Evolutionary conservation across 1,140 invertebrate species (phyloP).

Genomic region (Carposina sasakii): DNA sequence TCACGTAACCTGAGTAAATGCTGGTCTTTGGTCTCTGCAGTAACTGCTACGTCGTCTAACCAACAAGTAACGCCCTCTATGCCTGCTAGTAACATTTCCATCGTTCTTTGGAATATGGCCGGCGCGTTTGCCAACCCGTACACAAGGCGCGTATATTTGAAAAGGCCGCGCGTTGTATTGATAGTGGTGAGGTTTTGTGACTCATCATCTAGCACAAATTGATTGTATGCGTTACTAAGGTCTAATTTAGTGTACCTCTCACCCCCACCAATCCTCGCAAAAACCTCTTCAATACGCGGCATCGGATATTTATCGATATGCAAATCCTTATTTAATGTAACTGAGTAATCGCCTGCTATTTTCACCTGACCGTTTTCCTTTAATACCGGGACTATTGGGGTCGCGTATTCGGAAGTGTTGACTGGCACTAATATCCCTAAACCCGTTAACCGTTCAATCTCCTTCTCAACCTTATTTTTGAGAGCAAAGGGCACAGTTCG

Average conservation of each 20-base stretch:
- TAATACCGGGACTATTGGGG: not conserved
- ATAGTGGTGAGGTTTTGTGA: constrained; percentile 24
- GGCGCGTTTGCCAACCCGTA: constrained; percentile 1
- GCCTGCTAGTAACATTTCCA: not conserved
- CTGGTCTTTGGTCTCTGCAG: not conserved
- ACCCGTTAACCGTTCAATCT: not conserved
- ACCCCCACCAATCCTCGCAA: not conserved
- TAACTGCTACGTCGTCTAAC: not conserved
- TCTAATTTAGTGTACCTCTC: constrained; percentile 20
- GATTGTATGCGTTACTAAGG: constrained; percentile 23
- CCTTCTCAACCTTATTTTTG: not conserved
- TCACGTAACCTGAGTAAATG: not conserved
- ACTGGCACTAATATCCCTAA: not conserved
- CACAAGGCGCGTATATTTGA: constrained; percentile 21
- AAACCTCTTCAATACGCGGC: not conserved
- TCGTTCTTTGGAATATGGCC: not conserved
- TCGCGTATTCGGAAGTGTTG: not conserved
- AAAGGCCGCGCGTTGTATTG: constrained; percentile 28
- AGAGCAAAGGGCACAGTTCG: constrained; percentile 3
- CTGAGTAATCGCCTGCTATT: constrained; percentile 1
- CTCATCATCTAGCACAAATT: constrained; percentile 19
- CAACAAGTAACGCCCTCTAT: not conserved
- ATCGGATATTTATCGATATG: not conserved
- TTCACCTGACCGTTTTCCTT: not conserved
- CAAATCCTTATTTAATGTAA: not conserved